Conservation (phyloP, 2,113 vertebrate species). For the Otolemur garnettii region DNA sequence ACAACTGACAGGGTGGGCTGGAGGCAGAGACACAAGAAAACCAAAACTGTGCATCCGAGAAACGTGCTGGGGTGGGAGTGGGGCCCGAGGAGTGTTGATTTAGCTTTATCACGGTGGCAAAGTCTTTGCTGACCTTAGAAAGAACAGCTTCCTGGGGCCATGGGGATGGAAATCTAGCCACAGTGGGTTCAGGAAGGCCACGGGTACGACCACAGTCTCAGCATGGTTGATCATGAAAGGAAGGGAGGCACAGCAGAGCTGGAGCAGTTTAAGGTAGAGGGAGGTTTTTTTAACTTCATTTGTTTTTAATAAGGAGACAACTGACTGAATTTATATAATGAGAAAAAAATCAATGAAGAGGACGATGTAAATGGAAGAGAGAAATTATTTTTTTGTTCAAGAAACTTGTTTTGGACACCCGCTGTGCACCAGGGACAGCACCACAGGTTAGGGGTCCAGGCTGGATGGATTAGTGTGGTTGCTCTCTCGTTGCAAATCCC, state of each 20-base stretch:
- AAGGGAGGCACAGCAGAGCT: background rate
- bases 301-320: background rate
- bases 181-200: background rate
- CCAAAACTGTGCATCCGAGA: background rate
- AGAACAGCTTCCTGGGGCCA: background rate
- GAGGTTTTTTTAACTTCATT: background rate
- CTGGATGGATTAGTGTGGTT: background rate
- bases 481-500: background rate
- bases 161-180: background rate
- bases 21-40: background rate
- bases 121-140: background rate
- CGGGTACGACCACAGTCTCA: background rate
- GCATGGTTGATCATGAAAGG: background rate
- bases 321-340: background rate
- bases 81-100: background rate
- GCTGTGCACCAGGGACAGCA: background rate
- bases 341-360: background rate
- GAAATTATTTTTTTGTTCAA: slow-evolving; percentile 2
- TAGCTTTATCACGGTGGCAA: background rate
- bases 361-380: background rate
- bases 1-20: background rate
- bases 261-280: background rate
- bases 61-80: background rate
- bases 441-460: background rate
- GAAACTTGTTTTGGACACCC: background rate